Evolutionary conservation across 2,797 vertebrate species (phyloP).

Genomic region (Pseudochirops corinnae): DNA sequence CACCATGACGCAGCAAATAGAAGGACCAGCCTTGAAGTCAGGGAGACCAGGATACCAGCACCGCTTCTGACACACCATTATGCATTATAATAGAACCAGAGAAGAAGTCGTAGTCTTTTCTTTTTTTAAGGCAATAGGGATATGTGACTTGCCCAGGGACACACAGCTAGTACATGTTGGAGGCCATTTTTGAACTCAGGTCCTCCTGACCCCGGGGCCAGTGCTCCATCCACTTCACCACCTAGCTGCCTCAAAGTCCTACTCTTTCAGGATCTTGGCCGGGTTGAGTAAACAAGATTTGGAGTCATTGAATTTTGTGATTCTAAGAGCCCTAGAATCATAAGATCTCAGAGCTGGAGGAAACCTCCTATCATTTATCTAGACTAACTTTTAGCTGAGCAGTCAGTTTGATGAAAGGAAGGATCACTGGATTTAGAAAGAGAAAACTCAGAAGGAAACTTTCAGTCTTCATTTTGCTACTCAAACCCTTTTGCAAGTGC

Average conservation of each 20-base stretch:
- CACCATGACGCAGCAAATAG: too few relatives aligned
- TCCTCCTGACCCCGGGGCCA: background rate
- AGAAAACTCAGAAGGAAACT: background rate
- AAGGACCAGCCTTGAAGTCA: background rate
- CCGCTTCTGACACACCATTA: background rate
- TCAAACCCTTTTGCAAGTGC: background rate
- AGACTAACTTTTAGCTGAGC: background rate
- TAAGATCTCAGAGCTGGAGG: background rate
- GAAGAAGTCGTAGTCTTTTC: background rate
- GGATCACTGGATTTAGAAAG: background rate
- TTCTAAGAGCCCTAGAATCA: background rate
- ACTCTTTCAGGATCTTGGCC: background rate
- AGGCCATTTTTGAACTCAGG: background rate
- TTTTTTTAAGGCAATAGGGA: background rate
- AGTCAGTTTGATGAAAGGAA: background rate
- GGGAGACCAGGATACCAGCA: background rate
- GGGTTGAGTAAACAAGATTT: background rate
- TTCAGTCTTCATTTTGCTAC: background rate
- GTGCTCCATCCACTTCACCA: background rate
- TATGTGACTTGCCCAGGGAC: background rate
- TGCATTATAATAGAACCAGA: background rate
- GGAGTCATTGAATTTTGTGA: background rate
- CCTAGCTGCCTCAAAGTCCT: background rate
- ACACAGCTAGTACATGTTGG: background rate
- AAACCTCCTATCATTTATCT: background rate